Percentiles rank a stretch among this genome's conserved stretches.
These are phyloP conservation scores for Rhysida immarginata DNA, from an alignment of 1,140 invertebrate genomes.

Conservation along the genomic window DNA sequence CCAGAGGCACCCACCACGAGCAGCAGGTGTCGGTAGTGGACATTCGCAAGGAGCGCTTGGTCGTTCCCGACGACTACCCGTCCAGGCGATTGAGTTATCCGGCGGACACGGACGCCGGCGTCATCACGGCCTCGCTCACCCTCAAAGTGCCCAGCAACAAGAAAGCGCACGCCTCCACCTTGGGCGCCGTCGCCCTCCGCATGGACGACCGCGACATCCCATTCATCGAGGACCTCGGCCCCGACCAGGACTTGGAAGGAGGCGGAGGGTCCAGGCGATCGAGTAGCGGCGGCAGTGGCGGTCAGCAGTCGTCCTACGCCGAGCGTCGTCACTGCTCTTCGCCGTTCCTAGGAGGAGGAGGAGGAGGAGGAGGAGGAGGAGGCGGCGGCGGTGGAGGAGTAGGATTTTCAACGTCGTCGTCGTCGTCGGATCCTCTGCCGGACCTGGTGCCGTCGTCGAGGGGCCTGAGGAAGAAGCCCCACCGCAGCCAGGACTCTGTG, in stretches of 20 bases:
- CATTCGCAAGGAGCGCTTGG: conserved; percentile 13
- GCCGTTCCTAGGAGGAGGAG: conserved; percentile 16
- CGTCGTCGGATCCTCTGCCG: conserved; percentile 10
- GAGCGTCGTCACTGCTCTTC: conserved; percentile 10
- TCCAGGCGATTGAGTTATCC: conserved; percentile 15
- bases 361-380: conserved; percentile 31
- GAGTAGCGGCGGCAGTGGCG: background rate
- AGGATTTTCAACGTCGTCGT: too few relatives aligned
- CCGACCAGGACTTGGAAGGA: background rate
- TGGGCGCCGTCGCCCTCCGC: conserved; percentile 28
- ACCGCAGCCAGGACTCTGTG: conserved; percentile 29
- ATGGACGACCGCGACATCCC: conserved; percentile 51
- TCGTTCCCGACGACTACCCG: conserved; percentile 13
- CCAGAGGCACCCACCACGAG: too few relatives aligned
- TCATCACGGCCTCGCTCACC: conserved; percentile 63
- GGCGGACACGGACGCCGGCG: conserved; percentile 29
- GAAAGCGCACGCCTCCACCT: conserved; percentile 4
- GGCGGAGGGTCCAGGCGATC: background rate
- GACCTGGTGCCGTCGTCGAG: conserved; percentile 28
- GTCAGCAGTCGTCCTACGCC: background rate
- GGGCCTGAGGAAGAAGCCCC: conserved; percentile 31
- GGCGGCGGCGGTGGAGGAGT: conserved; percentile 32
- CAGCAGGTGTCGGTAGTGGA: conserved; percentile 12
- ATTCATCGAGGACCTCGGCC: conserved; percentile 43
- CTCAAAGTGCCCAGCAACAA: conserved; percentile 43